Evolutionary conservation across 2,888 invertebrate species (phyloP).

Genomic region (Odontocerum albicorne): DNA sequence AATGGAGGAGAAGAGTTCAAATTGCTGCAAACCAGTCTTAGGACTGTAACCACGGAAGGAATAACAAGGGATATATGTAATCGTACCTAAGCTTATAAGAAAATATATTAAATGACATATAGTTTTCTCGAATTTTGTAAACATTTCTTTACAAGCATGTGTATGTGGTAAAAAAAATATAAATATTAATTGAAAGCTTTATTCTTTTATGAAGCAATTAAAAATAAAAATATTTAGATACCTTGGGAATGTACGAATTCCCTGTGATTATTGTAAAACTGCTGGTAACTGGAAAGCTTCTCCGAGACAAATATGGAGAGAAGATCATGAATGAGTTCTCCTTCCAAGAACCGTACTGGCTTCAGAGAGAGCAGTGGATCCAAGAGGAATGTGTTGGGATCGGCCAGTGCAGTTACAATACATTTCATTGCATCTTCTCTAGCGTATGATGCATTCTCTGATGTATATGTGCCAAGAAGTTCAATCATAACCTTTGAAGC

Average conservation of each 20-base stretch:
- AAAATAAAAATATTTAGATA: too few species aligned
- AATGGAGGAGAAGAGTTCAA: too few species aligned
- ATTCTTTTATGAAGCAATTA: too few species aligned
- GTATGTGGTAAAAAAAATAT: too few species aligned
- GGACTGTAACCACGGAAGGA: too few species aligned
- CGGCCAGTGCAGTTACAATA: conserved; percentile 92
- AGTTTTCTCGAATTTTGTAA: too few species aligned
- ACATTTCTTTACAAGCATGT: too few species aligned
- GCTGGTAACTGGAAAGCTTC: conserved; percentile 86
- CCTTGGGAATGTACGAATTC: conserved; percentile 82
- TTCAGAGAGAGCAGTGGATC: conserved; percentile 92
- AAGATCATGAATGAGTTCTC: conserved; percentile 92
- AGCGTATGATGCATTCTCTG: conserved; percentile 95
- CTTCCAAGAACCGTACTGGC: conserved; percentile 93
- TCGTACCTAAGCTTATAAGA: too few species aligned
- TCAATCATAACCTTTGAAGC: conserved; percentile 98
- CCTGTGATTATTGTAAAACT: conserved; percentile 90
- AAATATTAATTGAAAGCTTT: too few species aligned
- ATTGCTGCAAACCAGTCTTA: too few species aligned
- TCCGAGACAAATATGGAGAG: conserved; percentile 94
- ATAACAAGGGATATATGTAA: too few species aligned
- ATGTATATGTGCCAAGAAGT: conserved; percentile 92
- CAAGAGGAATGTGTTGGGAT: conserved; percentile 92
- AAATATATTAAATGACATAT: too few species aligned
- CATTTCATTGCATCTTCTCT: conserved; percentile 96